These are phyloP conservation scores for Priocnemis perturbator DNA, from an alignment of 2,888 invertebrate genomes.

Conservation along the genomic window DNA sequence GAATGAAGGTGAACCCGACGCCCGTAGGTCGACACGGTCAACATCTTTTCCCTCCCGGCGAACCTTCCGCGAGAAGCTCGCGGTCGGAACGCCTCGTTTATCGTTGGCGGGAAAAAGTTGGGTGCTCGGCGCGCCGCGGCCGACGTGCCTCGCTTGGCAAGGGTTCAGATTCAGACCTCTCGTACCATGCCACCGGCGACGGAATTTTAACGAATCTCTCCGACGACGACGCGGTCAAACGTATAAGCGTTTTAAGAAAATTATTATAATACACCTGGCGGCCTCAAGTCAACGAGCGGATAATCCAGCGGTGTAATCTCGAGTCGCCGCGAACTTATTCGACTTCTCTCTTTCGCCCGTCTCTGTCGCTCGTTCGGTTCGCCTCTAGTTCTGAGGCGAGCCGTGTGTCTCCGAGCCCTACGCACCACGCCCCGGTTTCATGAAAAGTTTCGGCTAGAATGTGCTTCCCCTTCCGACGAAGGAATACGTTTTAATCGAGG, in stretches of 20 bases:
- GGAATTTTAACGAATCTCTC: slow-evolving; percentile 23
- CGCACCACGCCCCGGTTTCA: no score
- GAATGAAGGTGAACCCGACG: slow-evolving; percentile 24
- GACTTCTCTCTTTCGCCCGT: background rate
- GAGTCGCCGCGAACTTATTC: background rate
- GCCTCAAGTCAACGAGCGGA: background rate
- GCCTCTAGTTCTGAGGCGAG: no score
- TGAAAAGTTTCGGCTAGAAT: no score
- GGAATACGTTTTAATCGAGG: slow-evolving; percentile 8
- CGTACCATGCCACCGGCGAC: background rate
- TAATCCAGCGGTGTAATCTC: background rate
- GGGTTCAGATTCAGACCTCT: no score
- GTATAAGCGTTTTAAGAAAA: slow-evolving; percentile 23
- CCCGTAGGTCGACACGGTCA: slow-evolving; percentile 6
- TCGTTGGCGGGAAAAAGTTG: no score
- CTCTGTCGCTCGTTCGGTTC: no score
- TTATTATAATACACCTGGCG: slow-evolving; percentile 19
- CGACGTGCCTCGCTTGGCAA: no score
- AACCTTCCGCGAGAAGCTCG: background rate
- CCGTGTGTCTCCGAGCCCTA: no score
- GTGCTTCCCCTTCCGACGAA: background rate
- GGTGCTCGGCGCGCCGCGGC: no score
- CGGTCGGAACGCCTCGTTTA: no score
- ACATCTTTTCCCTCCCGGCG: slow-evolving; percentile 10
- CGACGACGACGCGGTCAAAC: no score